Evolutionary conservation across 2,888 invertebrate species (phyloP), one percentile per base, ranked within the genome.

Genomic region (Melinopterus prodromus): DNA sequence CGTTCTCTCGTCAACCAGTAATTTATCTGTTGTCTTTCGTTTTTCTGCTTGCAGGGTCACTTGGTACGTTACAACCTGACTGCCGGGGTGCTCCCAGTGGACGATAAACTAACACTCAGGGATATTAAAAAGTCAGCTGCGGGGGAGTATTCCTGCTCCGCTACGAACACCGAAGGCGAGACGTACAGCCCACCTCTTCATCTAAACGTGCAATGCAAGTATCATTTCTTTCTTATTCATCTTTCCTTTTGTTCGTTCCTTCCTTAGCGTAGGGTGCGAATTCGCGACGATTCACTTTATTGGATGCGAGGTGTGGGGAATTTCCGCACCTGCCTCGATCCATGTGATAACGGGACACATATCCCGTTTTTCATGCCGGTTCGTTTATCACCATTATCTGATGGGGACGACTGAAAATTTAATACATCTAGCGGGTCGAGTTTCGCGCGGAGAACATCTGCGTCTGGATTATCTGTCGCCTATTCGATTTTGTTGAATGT

Each of bases 181-280:
- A 94, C 95, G 3, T 91, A 94, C 83, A 97, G 96, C 87, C 92
- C 94, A 78, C 93, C 95, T 6, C 90, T 95, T 81, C 92, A 92
- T 79, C 90, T 97, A 77, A 93, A 92, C 88, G 93, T 97, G 84
- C 92, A 96, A 89, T 95, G 97, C 96, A 91, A 95, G 96, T 93
- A 81, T 70, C 37, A 14, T 35, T 78, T 76, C 35, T 15, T 38
- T 38, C 15, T 70, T 37, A 78, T 78, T 38, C 37, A 71, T 16
- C n/a, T 16, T 37, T 71, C 70, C 6, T 53, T 76, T 12, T 12
- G 7, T 53, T 53, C 80, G 78, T 79, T 80, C 80, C 76, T 77
- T 78, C 80, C 79, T 7, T 53, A 12, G 53, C 7, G 53, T 2
- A 74, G 35, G 35, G 74, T 77, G 69, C 3, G 70, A 70, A 26